A percentile compares a stretch with the other conserved stretches of the same genome.
Conservation (phyloP, 2,113 vertebrate genomes). For the Rhynchomys soricoides region DNA sequence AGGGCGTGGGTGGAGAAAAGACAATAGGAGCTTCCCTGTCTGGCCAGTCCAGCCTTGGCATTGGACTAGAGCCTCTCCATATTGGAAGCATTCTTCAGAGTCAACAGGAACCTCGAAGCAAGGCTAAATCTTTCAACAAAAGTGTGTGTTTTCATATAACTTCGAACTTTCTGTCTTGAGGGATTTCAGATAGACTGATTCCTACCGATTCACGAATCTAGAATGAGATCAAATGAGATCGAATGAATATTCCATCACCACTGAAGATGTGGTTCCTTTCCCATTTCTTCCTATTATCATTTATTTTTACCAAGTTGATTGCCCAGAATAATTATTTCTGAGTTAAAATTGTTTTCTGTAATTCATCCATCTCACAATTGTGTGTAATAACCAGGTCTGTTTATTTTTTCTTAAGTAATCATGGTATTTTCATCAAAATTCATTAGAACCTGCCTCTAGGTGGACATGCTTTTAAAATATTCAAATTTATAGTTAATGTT, state of each 20-base stretch:
- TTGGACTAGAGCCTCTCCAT: neutral
- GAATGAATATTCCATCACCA: neutral
- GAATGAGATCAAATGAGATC: neutral
- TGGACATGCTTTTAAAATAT: constrained; percentile 81
- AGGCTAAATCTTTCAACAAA: neutral
- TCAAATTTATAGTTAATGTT: constrained; percentile 81
- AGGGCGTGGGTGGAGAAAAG: too few species aligned
- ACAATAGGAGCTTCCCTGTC: fast-evolving
- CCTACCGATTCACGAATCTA: neutral
- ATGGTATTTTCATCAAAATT: constrained; percentile 80
- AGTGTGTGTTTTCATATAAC: neutral
- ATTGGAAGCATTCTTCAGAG: fast-evolving
- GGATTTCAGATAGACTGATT: neutral
- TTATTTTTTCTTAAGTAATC: constrained; percentile 80
- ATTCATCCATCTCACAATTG: constrained; percentile 64
- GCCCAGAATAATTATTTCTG: constrained; percentile 67
- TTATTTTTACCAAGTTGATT: constrained; percentile 54
- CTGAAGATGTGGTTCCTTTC: neutral
- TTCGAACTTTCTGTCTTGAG: neutral
- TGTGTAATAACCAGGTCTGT: constrained; percentile 71
- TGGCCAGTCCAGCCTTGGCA: fast-evolving
- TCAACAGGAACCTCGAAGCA: neutral
- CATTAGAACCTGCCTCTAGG: constrained; percentile 74
- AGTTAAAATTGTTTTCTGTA: constrained; percentile 71
- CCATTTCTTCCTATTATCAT: constrained; percentile 24